Base-by-base conservation (phyloP, 2,888 invertebrate species). In the Antitype chi region DNA sequence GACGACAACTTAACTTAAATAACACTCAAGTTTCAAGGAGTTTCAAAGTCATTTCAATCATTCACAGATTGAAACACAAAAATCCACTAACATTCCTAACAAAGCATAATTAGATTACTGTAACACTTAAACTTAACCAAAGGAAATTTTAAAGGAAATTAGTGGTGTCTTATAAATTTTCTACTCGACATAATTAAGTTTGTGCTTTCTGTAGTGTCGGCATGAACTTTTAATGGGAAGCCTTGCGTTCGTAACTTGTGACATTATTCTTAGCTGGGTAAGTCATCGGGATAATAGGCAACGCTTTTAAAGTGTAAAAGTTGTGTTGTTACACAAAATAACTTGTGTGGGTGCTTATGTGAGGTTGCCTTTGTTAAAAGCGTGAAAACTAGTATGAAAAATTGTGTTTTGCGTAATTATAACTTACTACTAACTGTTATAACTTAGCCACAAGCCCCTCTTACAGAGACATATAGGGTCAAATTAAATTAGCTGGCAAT, bases 151-250 rank as follows among this genome's bases (percentile, higher is more conserved):
- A 78, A 88, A 84, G 81, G 84, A 86, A 86, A 86, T 88, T 82
- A 77, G 85, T 72, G 66, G 80, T 77, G 82, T 78, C 87, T 90
- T 92, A 90, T 92, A 90, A 93, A 92, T 92, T 92, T 89, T 82
- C 87, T 63, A 81, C 85, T 88, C 76, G 89, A 89, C 88, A 87
- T 92, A 92, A 93, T 94, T 93, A 93, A 93, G 92, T 93, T 92
- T 88, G 87, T 82, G 85, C 87, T 92, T 91, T 89, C 90, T 89
- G 89, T 88, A 89, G 86, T 86, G 89, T 87, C 85, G 86, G 83
- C 85, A 82, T 80, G 87, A 93, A 93, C 91, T 94, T 94, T 93
- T 93, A 93, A 94, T 94, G 91, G 92, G 90, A 87, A 89, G 90
- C 89, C 89, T 91, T 85, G 88, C 88, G 89, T 88, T 87, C 70